Conservation (phyloP, 1,140 invertebrate species). For the Zaprionus tsacasi region DNA sequence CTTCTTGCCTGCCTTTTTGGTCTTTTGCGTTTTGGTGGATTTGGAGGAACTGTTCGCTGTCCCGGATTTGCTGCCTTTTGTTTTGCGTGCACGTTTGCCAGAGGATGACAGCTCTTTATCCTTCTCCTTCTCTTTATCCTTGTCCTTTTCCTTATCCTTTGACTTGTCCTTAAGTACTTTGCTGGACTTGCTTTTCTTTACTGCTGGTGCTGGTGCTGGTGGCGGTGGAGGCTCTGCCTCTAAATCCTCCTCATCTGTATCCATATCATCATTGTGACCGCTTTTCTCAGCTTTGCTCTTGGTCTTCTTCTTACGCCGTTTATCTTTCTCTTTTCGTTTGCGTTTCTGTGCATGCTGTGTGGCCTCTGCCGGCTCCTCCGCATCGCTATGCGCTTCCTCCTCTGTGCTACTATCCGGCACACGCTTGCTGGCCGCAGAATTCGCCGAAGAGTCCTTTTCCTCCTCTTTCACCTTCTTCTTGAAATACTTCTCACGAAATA, state of each 20-base stretch:
- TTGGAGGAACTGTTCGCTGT: slow-evolving; percentile 29
- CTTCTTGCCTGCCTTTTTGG: slow-evolving; percentile 67
- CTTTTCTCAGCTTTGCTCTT: slow-evolving; percentile 77
- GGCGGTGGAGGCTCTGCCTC: slow-evolving; percentile 72
- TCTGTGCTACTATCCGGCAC: slow-evolving; percentile 50
- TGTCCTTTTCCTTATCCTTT: slow-evolving; percentile 50
- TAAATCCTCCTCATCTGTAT: slow-evolving; percentile 78
- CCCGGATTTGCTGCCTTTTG: slow-evolving; percentile 47
- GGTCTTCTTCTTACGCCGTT: slow-evolving; percentile 82
- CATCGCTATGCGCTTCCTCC: slow-evolving; percentile 53
- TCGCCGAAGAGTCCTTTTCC: slow-evolving; percentile 46
- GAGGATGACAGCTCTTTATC: slow-evolving; percentile 24
- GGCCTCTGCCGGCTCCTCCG: slow-evolving; percentile 74
- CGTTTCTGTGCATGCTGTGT: slow-evolving; percentile 75
- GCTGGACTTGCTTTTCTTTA: slow-evolving; percentile 55
- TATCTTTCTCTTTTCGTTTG: slow-evolving; percentile 83
- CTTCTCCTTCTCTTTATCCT: slow-evolving; percentile 35
- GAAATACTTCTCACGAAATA: slow-evolving; percentile 81
- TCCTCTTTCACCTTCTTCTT: slow-evolving; percentile 73
- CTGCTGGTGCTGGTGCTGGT: slow-evolving; percentile 51
- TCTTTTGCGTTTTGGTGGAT: slow-evolving; percentile 62
- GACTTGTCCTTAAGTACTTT: slow-evolving; percentile 65
- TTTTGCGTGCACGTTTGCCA: slow-evolving; percentile 57
- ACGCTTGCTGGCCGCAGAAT: slow-evolving; percentile 30
- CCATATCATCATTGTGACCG: slow-evolving; percentile 42